Evolutionary conservation across 2,888 invertebrate genomes (phyloP), one percentile per base, ranked within the genome.

Genomic region (Disparrhopalites patrizii): DNA sequence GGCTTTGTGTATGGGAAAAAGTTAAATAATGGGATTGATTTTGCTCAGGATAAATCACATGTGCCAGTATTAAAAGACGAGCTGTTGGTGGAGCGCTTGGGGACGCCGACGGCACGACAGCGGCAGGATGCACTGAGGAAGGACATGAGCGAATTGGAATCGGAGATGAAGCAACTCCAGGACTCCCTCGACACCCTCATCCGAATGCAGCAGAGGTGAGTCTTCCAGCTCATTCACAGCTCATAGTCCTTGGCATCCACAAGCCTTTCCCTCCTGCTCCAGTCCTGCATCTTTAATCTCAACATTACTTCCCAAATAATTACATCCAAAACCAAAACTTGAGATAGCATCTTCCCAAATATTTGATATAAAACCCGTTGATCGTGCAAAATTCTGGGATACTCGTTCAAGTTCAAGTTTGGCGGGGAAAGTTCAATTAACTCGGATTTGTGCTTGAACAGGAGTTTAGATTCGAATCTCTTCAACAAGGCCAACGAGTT

Each of bases 401-500:
- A n/a, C n/a, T n/a, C n/a, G n/a, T n/a, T n/a, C n/a, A n/a, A n/a
- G n/a, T n/a, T 36, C 36, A 36, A 36, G 36, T 36, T 7, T 36
- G 36, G 7, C 36, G 36, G 36, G 36, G 36, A 15, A 15, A 36
- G 7, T 36, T 36, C 15, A 10, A 15, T 10, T 10, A 36, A 36
- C 7, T 15, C 8, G 36, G 8, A 15, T 36, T 36, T 10, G 15
- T 10, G 36, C 15, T 36, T 36, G 36, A 7, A 8, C 77, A 83
- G 84, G 78, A 83, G 83, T 75, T 82, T 90, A 72, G 93, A 94
- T 79, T 88, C 87, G 71, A 88, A 88, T 77, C 83, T 93, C 67
- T 93, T 87, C 81, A 93, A 90, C 80, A 96, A 96, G 84, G 93
- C 91, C 76, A 94, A 94, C 80, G 95, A 96, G 81, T 84, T 95